Conservation (phyloP, 2,888 invertebrate species). For the Chymomyza amoena region DNA sequence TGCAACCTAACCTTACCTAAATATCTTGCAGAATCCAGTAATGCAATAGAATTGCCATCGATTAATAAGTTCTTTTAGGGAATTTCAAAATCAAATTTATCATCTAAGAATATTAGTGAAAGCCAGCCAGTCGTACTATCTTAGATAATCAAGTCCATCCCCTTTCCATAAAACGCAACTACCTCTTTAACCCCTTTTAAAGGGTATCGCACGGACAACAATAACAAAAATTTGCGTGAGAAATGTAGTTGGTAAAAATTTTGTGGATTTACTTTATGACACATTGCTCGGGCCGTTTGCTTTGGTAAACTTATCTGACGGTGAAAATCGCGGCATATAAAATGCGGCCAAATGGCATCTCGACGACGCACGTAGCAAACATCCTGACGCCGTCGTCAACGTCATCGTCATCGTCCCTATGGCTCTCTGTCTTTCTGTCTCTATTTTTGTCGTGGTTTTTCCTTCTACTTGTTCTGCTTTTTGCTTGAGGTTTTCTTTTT, state of each 20-base stretch:
- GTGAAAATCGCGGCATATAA: not conserved
- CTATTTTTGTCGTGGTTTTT: conserved; percentile 2
- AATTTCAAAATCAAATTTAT: no score
- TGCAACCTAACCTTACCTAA: no score
- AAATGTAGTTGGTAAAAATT: not conserved
- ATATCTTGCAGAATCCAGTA: no score
- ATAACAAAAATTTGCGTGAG: not conserved
- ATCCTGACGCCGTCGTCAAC: conserved; percentile 3
- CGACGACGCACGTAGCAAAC: conserved; percentile 15
- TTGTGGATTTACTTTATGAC: conserved; percentile 19
- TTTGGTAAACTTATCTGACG: conserved; percentile 2
- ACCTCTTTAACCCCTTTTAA: not conserved
- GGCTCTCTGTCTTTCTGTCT: conserved; percentile 4
- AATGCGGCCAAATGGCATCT: conserved; percentile 2
- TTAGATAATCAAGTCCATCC: no score
- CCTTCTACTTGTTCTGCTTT: not conserved
- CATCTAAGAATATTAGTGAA: no score
- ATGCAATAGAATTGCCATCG: no score
- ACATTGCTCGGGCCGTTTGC: not conserved
- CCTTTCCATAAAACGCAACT: not conserved
- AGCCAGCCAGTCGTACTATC: no score
- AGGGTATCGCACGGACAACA: not conserved
- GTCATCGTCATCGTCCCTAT: no score
- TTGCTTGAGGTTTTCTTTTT: conserved; percentile 25
- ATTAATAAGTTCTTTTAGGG: no score